phyloP scores from a whole-genome alignment of 2,888 invertebrate genomes.

The Nomada goodeniana region DNA sequence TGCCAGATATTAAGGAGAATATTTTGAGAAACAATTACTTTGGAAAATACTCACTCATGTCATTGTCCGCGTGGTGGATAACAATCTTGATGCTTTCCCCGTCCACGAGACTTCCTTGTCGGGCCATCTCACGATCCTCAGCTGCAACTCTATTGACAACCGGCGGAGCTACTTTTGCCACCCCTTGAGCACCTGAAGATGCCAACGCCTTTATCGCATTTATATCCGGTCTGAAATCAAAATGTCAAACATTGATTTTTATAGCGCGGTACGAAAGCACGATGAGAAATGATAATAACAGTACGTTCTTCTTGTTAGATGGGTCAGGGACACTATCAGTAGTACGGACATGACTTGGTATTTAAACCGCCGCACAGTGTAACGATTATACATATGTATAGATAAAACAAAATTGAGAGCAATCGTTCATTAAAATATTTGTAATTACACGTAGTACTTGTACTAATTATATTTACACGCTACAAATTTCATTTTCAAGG shows the following conservation, averaged over 20 bases:
- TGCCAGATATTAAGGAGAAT: not conserved
- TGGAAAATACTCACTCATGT: conserved; percentile 79
- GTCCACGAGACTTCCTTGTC: conserved; percentile 94
- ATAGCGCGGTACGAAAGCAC: not conserved
- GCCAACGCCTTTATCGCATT: conserved; percentile 85
- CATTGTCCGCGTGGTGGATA: conserved; percentile 94
- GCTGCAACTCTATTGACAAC: conserved; percentile 88
- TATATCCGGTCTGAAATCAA: conserved; percentile 89
- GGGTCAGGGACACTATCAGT: too few relatives aligned
- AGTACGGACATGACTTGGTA: too few relatives aligned
- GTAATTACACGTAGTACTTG: too few relatives aligned
- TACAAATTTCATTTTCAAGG: too few relatives aligned
- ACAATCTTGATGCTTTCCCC: conserved; percentile 97
- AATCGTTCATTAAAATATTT: too few relatives aligned
- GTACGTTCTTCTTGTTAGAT: too few relatives aligned
- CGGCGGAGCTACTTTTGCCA: conserved; percentile 84
- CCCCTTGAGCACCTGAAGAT: conserved; percentile 79
- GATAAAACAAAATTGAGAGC: too few relatives aligned
- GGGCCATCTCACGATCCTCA: conserved; percentile 87
- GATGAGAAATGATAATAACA: not conserved
- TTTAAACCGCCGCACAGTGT: too few relatives aligned
- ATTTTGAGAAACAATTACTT: conserved; percentile 26
- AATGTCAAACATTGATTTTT: conserved; percentile 6
- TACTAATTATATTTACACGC: too few relatives aligned
- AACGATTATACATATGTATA: too few relatives aligned